A percentile compares a stretch with the other conserved stretches of the same genome.
These are phyloP conservation scores for Garra rufa DNA, from an alignment of 2,113 vertebrate genomes.

Conservation along the genomic window DNA sequence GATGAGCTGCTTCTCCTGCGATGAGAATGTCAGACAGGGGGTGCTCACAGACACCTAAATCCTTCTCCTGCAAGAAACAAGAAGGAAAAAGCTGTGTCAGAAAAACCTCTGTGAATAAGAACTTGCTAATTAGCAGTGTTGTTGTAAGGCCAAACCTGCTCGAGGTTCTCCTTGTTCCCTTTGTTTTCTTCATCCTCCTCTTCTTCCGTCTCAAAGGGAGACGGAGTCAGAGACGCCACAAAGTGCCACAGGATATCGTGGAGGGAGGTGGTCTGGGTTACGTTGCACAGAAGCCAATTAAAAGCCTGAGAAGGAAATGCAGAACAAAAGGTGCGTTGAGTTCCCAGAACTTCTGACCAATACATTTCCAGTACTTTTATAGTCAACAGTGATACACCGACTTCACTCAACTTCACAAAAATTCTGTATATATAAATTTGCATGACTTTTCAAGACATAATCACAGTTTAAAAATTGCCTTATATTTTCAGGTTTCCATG, in stretches of 20 bases:
- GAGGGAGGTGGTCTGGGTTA: constrained; percentile 97
- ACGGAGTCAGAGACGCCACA: constrained; percentile 95
- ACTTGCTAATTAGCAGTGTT: background rate
- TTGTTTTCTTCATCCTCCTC: constrained; percentile 98
- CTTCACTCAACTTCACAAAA: too few species aligned
- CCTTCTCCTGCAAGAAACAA: constrained; percentile 83
- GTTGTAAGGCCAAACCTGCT: constrained; percentile 79
- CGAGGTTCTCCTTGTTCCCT: constrained; percentile 91
- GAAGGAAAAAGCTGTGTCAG: background rate
- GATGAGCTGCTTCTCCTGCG: constrained; percentile 96
- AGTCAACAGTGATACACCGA: too few species aligned
- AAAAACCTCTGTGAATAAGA: background rate
- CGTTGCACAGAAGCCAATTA: constrained; percentile 98
- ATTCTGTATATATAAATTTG: too few species aligned
- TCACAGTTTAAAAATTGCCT: too few species aligned
- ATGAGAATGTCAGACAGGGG: constrained; percentile 97
- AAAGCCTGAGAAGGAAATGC: constrained; percentile 83
- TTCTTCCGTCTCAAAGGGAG: constrained; percentile 91
- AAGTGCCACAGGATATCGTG: constrained; percentile 99
- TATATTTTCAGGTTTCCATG: background rate
- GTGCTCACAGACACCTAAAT: constrained; percentile 95
- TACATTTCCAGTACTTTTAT: too few species aligned
- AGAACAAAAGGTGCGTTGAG: background rate
- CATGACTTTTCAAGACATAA: background rate
- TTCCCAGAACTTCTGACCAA: background rate